phyloP scores from a whole-genome alignment of 2,888 invertebrate genomes.

The Cosmia pyralina region DNA sequence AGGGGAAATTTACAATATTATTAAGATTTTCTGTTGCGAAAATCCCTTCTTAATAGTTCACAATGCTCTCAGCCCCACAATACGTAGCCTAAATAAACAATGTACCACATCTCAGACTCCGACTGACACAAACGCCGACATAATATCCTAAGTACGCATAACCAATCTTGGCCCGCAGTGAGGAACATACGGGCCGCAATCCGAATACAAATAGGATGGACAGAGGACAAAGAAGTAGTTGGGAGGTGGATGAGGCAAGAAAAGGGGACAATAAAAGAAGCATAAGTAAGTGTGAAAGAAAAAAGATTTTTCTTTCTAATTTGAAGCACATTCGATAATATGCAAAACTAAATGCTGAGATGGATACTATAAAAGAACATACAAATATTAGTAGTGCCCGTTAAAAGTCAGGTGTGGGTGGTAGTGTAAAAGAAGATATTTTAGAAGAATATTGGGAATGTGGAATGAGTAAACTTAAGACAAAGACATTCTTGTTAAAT shows the following conservation, averaged over 20 bases:
- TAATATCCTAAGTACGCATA: slow-evolving; percentile 65
- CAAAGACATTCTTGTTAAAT: neutral
- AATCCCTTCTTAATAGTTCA: slow-evolving; percentile 11
- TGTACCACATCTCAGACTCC: slow-evolving; percentile 21
- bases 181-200: slow-evolving; percentile 59
- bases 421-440: neutral
- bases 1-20: neutral
- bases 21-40: neutral
- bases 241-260: slow-evolving; percentile 23
- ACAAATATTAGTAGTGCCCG: neutral
- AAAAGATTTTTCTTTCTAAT: neutral
- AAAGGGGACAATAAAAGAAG: neutral
- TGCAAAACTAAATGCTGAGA: neutral
- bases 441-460: no score
- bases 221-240: slow-evolving; percentile 18
- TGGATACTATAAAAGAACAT: neutral
- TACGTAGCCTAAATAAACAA: slow-evolving; percentile 41
- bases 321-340: neutral
- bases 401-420: neutral
- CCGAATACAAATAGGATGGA: slow-evolving; percentile 66
- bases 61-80: neutral
- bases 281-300: neutral
- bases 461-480: no score
- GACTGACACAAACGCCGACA: slow-evolving; percentile 48
- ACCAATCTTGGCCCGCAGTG: slow-evolving; percentile 63